Conservation (phyloP, 2,797 vertebrate species). For the Hydrophis major region DNA sequence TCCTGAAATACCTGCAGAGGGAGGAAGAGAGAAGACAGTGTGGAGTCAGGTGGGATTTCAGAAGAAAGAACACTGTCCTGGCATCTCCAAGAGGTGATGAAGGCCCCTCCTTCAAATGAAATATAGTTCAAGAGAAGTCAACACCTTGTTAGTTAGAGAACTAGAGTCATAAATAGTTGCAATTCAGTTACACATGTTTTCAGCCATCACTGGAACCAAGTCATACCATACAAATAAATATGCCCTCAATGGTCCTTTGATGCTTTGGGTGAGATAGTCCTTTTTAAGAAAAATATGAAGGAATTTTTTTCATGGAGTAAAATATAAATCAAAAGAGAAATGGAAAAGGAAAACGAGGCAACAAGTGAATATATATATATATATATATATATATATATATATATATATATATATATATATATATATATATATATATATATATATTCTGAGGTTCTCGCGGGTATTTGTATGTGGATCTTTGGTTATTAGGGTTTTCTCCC, state of each 20-base stretch:
- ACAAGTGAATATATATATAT: too few species aligned
- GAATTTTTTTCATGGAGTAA: neutral
- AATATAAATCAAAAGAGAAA: neutral
- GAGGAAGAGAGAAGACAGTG: rapidly evolving
- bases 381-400: too few species aligned
- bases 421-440: too few species aligned
- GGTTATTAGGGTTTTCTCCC: too few species aligned
- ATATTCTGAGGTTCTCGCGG: too few species aligned
- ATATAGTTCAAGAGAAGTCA: neutral
- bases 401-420: too few species aligned
- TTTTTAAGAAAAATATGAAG: neutral
- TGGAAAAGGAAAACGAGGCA: neutral
- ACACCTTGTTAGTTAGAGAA: neutral
- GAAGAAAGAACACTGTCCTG: too few species aligned
- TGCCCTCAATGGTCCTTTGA: neutral
- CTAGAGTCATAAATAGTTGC: neutral
- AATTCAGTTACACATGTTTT: neutral
- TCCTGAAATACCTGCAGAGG: neutral
- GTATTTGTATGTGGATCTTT: too few species aligned
- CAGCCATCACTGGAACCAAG: neutral
- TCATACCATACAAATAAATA: neutral
- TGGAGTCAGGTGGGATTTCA: neutral
- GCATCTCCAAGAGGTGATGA: neutral
- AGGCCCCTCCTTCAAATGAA: neutral
- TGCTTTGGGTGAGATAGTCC: neutral